These are phyloP conservation scores for Tiliacea citrago DNA, from an alignment of 2,888 invertebrate genomes.

Conservation along the genomic window DNA sequence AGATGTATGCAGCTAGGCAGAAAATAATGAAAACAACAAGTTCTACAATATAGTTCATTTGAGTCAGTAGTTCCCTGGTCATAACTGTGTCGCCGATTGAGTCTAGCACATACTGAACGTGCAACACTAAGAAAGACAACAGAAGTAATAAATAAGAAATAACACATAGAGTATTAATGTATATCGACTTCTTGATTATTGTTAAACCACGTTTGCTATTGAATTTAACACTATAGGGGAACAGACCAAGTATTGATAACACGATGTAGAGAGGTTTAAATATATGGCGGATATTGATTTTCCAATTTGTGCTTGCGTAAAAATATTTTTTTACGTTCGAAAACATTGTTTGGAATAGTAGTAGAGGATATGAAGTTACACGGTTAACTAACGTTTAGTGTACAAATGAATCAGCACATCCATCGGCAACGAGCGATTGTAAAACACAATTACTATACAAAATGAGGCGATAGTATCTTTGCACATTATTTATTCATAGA, in stretches of 20 bases:
- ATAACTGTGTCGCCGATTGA: constrained; percentile 69
- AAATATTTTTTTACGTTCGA: constrained; percentile 60
- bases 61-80: constrained; percentile 75
- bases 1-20: constrained; percentile 74
- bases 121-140: constrained; percentile 72
- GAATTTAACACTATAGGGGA: constrained; percentile 75
- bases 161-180: constrained; percentile 76
- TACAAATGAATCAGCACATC: constrained; percentile 40
- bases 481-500: constrained; percentile 70
- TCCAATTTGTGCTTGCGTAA: constrained; percentile 31
- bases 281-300: constrained; percentile 57
- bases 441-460: constrained; percentile 42
- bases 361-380: neutral
- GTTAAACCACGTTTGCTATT: constrained; percentile 66
- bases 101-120: constrained; percentile 72
- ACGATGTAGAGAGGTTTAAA: constrained; percentile 75
- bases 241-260: constrained; percentile 72
- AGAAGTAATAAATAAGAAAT: constrained; percentile 71
- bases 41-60: constrained; percentile 82
- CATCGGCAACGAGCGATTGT: constrained; percentile 46
- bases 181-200: constrained; percentile 76
- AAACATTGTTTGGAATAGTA: constrained; percentile 58
- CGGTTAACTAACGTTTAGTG: constrained; percentile 15
- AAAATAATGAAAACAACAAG: constrained; percentile 69
- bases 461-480: constrained; percentile 66